A percentile compares a stretch with the other conserved stretches of the same genome.
These are phyloP conservation scores for Remorina albescens DNA, from an alignment of 2,797 vertebrate genomes.

Conservation along the genomic window DNA sequence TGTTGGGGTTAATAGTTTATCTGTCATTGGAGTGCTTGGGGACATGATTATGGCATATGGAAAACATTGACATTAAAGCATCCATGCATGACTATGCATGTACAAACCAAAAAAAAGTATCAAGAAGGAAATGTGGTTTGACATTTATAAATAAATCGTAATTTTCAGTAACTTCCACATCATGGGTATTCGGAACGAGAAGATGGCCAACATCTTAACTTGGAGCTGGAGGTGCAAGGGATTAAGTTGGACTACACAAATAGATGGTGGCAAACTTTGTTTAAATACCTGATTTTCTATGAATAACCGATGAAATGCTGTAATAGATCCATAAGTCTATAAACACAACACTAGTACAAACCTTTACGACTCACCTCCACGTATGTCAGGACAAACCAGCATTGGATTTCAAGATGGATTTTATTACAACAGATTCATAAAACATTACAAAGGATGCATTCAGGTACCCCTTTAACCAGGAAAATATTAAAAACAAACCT, in stretches of 20 bases:
- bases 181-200: constrained; percentile 40
- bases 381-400: constrained; percentile 94
- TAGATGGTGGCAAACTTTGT: constrained; percentile 64
- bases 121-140: too few relatives aligned
- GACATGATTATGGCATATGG: constrained; percentile 11
- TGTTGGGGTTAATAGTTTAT: constrained; percentile 47
- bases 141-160: too few relatives aligned
- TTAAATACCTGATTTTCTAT: constrained; percentile 43
- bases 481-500: constrained; percentile 89
- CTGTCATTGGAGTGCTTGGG: neutral
- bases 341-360: constrained; percentile 84
- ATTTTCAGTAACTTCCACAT: constrained; percentile 28
- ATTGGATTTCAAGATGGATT: constrained; percentile 92
- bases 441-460: constrained; percentile 94
- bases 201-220: constrained; percentile 61
- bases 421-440: constrained; percentile 97
- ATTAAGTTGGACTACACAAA: constrained; percentile 17
- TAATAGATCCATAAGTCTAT: constrained; percentile 17
- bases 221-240: neutral
- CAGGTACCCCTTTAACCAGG: constrained; percentile 87
- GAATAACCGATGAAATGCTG: constrained; percentile 40
- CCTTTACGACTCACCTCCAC: constrained; percentile 91
- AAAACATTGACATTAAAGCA: constrained; percentile 7
- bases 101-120: neutral
- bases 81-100: constrained; percentile 43